These are phyloP conservation scores for Chrysoperla carnea DNA, from an alignment of 1,140 invertebrate genomes.

Conservation along the genomic window DNA sequence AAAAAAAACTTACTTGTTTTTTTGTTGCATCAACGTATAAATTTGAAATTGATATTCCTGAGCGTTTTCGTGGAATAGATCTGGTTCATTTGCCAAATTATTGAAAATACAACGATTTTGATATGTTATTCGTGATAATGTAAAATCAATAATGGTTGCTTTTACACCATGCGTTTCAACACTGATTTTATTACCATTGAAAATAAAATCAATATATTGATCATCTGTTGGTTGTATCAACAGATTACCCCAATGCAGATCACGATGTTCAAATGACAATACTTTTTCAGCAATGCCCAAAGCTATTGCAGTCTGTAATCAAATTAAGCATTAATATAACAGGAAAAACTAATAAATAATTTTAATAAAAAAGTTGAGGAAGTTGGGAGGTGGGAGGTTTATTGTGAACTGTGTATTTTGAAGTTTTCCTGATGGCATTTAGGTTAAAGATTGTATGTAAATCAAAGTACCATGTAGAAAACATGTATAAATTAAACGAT, in stretches of 20 bases:
- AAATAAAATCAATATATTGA: slow-evolving; percentile 24
- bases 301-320: slow-evolving; percentile 42
- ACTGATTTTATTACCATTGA: slow-evolving; percentile 27
- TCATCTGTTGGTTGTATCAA: slow-evolving; percentile 44
- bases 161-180: slow-evolving; percentile 29
- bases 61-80: slow-evolving; percentile 59
- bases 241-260: slow-evolving; percentile 87
- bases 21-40: slow-evolving; percentile 66
- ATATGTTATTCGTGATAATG: slow-evolving; percentile 61
- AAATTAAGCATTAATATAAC: too few relatives aligned
- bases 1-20: slow-evolving; percentile 39
- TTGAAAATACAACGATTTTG: slow-evolving; percentile 52
- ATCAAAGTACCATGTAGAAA: too few relatives aligned
- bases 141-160: slow-evolving; percentile 82
- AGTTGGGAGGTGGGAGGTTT: too few relatives aligned
- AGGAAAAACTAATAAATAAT: too few relatives aligned
- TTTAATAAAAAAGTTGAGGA: too few relatives aligned
- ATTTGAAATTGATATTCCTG: slow-evolving; percentile 86
- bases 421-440: too few relatives aligned
- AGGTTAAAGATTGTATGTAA: too few relatives aligned
- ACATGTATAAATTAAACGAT: too few relatives aligned
- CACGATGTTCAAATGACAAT: slow-evolving; percentile 82
- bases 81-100: slow-evolving; percentile 61
- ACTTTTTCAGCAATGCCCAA: slow-evolving; percentile 69
- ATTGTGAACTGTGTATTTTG: too few relatives aligned